Evolutionary conservation across 2,797 vertebrate genomes (phyloP), one percentile per base, ranked within the genome.

Genomic region (Allobates femoralis): DNA sequence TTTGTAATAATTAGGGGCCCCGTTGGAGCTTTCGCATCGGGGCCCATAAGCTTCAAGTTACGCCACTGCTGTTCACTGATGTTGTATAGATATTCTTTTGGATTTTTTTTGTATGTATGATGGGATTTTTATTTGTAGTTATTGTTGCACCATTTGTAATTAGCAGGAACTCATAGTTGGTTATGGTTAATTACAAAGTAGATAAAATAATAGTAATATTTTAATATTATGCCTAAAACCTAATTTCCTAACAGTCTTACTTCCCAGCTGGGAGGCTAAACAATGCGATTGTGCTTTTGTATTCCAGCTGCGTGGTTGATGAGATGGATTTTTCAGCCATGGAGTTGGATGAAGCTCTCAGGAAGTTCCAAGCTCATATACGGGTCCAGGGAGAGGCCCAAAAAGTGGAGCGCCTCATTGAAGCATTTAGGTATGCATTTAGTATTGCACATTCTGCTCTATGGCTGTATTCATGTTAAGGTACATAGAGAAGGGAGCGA

Each of bases 341-440:
- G 97, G 98, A 99, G 91, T 94, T 99, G 91, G 98, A 99, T 64
- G 97, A 99, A 92, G 98, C 98, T 0, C 96, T 99, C 89, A 94
- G 98, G 92, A 99, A 97, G 93, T 99, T 99, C 93, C 98, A 99
- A 92, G 98, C 98, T 10, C 98, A 99, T 90, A 99, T 99, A 90
- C 95, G 97, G 90, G 98, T 99, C 62, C 98, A 99, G 89, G 98
- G 98, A 41, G 98, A 99, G 92, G 98, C 98, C 0, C 98, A 99
- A 94, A 99, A 99, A 90, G 98, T 99, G 66, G 97, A 99, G 90
- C 91, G 98, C 62, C 96, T 99, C 88, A 98, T 99, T 23, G 98
- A 99, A 90, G 98, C 98, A 28, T 99, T 97, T 91, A 99, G 98
- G 98, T 99, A 81, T 81, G 91, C 55, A 23, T 62, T 28, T 1